Percentiles rank a stretch among this genome's conserved stretches.
Conservation (phyloP, 2,113 vertebrate species). For the Polyodon spathula region DNA sequence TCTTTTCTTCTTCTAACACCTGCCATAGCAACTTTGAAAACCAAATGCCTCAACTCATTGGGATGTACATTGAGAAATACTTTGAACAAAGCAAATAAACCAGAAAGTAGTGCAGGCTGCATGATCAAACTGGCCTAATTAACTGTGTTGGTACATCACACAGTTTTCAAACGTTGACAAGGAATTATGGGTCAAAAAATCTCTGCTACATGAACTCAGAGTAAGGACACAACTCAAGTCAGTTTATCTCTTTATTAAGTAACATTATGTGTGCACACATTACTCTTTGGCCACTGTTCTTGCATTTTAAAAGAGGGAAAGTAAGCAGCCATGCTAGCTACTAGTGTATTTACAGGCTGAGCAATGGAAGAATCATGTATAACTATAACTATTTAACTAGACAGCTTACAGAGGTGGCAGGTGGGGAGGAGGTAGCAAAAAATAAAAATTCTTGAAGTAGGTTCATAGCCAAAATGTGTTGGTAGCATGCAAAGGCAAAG, state of each 20-base stretch:
- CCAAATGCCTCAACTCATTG: no score
- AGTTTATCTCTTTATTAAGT: constrained; percentile 16
- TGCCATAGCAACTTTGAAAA: no score
- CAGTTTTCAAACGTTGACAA: no score
- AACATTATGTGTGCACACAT: constrained; percentile 14
- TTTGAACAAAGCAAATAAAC: no score
- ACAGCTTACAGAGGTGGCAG: neutral
- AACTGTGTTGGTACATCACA: no score
- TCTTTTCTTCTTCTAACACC: no score
- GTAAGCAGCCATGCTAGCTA: constrained; percentile 21
- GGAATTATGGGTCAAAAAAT: no score
- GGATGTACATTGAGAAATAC: no score
- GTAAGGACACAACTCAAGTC: constrained; percentile 14
- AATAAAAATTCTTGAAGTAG: neutral
- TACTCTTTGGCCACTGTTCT: constrained; percentile 21
- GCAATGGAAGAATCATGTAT: constrained; percentile 15
- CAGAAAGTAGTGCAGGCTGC: no score
- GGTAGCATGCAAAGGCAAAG: neutral
- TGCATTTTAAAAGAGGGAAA: constrained; percentile 23
- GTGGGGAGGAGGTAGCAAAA: neutral
- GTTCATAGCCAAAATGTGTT: neutral
- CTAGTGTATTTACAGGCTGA: constrained; percentile 17
- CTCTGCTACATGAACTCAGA: neutral
- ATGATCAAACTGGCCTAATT: no score
- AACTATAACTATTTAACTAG: neutral